phyloP scores from a whole-genome alignment of 2,113 vertebrate species.

The Arvicanthis niloticus region DNA sequence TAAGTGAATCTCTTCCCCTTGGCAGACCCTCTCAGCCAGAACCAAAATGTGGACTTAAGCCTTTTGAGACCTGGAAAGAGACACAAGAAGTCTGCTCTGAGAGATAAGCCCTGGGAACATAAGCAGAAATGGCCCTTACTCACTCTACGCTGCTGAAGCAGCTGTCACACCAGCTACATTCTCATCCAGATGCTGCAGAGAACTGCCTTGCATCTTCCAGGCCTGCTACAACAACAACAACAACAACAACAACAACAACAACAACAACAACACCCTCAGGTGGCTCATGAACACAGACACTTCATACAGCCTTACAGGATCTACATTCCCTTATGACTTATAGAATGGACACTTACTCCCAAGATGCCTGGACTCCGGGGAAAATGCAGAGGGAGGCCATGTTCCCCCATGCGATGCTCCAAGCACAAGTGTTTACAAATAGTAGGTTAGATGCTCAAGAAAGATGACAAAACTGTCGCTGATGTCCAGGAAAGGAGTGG shows the following conservation, averaged over 20 bases:
- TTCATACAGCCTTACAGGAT: fast-evolving
- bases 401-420: neutral
- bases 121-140: fast-evolving
- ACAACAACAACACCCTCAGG: too few relatives aligned
- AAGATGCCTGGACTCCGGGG: neutral
- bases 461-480: neutral
- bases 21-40: neutral
- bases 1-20: neutral
- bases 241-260: too few relatives aligned
- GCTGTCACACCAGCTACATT: fast-evolving
- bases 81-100: fast-evolving
- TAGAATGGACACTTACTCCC: too few relatives aligned
- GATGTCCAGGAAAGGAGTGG: neutral
- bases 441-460: too few relatives aligned
- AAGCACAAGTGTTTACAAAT: neutral
- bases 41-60: neutral
- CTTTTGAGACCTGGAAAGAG: neutral
- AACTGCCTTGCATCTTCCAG: neutral
- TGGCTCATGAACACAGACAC: neutral
- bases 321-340: neutral
- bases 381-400: neutral
- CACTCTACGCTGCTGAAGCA: fast-evolving
- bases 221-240: neutral
- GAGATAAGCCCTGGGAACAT: neutral
- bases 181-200: fast-evolving